Evolutionary conservation across 2,888 invertebrate species (phyloP), one percentile per base, ranked within the genome.

Genomic region (Polylopha cassiicola): DNA sequence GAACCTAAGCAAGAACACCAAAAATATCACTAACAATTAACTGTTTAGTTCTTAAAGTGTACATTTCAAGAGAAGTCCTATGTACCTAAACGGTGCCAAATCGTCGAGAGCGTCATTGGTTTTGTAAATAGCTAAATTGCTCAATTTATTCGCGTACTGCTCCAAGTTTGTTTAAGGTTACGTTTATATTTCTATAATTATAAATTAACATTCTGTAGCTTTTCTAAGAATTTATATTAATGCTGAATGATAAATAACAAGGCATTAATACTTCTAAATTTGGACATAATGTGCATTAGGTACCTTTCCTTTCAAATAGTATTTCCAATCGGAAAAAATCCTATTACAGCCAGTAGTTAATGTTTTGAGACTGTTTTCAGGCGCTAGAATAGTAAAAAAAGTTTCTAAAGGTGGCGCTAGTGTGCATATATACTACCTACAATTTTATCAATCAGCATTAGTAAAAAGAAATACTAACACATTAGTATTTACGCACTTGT

Each of bases 11-110:
- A n/a, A n/a, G n/a, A n/a, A n/a, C n/a, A 7, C 18, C 6, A 11
- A 24, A 5, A 18, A 28, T 41, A 46, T 41, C 46, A 17, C 10
- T 50, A 48, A 39, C 39, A 43, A 46, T 39, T 44, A 43, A 37
- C 24, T 33, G 42, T 41, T 11, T 43, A 53, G 49, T 45, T 55
- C 54, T 65, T 65, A 48, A 48, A 59, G 56, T 75, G 70, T 73
- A 69, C 50, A 73, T 69, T 66, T 61, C 51, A 53, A 60, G 49
- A 39, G 53, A 68, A 73, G 74, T 75, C 78, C 70, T 55, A 69
- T 71, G 81, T 81, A 81, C 82, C 82, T 81, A 74, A 73, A 50
- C 59, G 81, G 79, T 76, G 81, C 81, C 79, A 79, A 79, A 61
- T 53, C 55, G 27, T 45, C 46, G 31, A 24, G 34, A 41, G 44